These are phyloP conservation scores for Palloptera scutellata DNA, from an alignment of 2,888 invertebrate species.

Conservation along the genomic window DNA sequence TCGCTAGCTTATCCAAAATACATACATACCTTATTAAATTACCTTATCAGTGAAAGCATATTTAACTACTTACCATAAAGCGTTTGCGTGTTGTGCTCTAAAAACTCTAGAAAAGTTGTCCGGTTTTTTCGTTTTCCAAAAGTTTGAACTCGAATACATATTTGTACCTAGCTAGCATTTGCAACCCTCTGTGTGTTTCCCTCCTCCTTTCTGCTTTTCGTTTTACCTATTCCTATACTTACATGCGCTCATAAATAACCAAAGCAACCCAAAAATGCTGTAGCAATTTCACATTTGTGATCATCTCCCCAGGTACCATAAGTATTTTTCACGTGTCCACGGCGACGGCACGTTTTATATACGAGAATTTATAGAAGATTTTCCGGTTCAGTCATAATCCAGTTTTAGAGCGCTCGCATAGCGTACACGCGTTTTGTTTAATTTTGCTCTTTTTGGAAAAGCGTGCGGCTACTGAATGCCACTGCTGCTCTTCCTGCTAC, in stretches of 20 bases:
- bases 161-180: no score
- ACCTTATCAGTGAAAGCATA: no score
- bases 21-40: no score
- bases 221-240: background rate
- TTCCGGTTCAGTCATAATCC: conserved; percentile 46
- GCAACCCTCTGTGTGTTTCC: no score
- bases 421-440: conserved; percentile 33
- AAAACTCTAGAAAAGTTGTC: no score
- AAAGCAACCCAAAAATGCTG: conserved; percentile 9
- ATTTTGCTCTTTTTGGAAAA: conserved; percentile 16
- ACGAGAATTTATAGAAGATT: conserved; percentile 37
- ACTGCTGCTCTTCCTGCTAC: conserved; percentile 26
- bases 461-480: conserved; percentile 43
- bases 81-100: no score
- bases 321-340: conserved; percentile 59
- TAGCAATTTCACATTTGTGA: conserved; percentile 2
- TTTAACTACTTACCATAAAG: no score
- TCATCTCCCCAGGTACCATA: conserved; percentile 43
- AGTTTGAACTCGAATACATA: no score
- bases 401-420: background rate
- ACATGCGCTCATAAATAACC: conserved; percentile 22
- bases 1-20: no score
- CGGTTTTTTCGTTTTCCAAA: no score
- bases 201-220: background rate
- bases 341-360: conserved; percentile 52